Conservation (phyloP, 2,888 invertebrate genomes). For the Lasius platythorax region DNA sequence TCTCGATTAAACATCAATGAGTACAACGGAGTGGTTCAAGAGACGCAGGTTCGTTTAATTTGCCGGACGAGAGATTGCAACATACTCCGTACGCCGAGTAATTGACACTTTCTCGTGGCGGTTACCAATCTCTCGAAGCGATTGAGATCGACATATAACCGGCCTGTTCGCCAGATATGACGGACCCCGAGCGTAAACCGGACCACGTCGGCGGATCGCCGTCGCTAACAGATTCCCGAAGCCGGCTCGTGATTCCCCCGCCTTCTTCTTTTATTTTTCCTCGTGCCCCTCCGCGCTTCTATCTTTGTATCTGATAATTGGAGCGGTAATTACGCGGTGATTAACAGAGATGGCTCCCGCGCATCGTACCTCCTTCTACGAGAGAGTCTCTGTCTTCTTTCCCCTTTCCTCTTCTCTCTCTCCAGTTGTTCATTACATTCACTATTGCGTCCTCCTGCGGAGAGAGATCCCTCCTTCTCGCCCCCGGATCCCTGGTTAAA, state of each 20-base stretch:
- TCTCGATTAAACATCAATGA: constrained; percentile 15
- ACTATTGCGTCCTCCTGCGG: constrained; percentile 51
- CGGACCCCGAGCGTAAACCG: constrained; percentile 64
- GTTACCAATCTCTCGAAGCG: constrained; percentile 47
- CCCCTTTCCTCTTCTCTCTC: constrained; percentile 19
- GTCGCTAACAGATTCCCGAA: constrained; percentile 76
- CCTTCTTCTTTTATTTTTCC: not conserved
- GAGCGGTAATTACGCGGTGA: constrained; percentile 85
- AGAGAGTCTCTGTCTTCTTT: constrained; percentile 51
- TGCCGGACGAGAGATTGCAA: constrained; percentile 39
- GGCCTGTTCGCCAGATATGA: constrained; percentile 52
- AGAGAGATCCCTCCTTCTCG: constrained; percentile 10
- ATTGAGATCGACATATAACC: constrained; percentile 50
- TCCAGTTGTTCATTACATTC: constrained; percentile 20
- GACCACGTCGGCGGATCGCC: constrained; percentile 61
- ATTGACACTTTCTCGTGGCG: constrained; percentile 67
- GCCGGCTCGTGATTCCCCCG: constrained; percentile 57
- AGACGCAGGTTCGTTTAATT: constrained; percentile 53
- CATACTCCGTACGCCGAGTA: constrained; percentile 36
- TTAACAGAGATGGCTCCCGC: constrained; percentile 86
- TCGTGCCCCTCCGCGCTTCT: constrained; percentile 71
- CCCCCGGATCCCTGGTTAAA: constrained; percentile 66
- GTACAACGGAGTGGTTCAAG: not conserved
- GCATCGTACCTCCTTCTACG: constrained; percentile 79
- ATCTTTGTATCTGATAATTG: constrained; percentile 85